These are phyloP conservation scores for Hyppa rectilinea DNA, from an alignment of 2,888 invertebrate species.

Conservation along the genomic window DNA sequence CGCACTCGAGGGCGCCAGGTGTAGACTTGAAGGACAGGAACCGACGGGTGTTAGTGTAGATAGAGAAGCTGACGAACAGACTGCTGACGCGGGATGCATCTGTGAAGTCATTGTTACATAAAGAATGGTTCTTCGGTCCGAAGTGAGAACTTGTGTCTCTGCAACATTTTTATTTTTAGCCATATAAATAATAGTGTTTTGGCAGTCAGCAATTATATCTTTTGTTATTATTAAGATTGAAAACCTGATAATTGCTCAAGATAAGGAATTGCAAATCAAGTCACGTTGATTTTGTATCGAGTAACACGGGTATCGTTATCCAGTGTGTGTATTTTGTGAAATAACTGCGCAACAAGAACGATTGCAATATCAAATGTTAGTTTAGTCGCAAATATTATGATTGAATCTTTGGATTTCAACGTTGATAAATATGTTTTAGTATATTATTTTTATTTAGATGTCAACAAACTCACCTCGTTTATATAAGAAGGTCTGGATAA, in stretches of 20 bases:
- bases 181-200: background rate
- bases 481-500: conserved; percentile 68
- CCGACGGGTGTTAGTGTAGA: conserved; percentile 82
- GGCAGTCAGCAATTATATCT: background rate
- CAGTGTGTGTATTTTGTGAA: conserved; percentile 23
- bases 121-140: background rate
- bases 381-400: background rate
- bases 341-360: conserved; percentile 18
- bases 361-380: conserved; percentile 12
- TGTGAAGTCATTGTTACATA: conserved; percentile 27
- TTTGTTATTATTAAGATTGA: conserved; percentile 10
- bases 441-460: background rate
- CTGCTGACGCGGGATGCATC: conserved; percentile 64
- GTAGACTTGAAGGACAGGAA: conserved; percentile 76
- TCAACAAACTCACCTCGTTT: conserved; percentile 70
- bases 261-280: conserved; percentile 23
- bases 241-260: background rate
- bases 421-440: background rate
- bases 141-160: background rate
- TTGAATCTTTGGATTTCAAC: background rate
- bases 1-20: conserved; percentile 80
- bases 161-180: background rate
- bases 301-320: conserved; percentile 42
- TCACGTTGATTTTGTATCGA: conserved; percentile 41
- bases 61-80: conserved; percentile 77